These are phyloP conservation scores for Lineus longissimus DNA, from an alignment of 1,140 invertebrate genomes.

Conservation along the genomic window DNA sequence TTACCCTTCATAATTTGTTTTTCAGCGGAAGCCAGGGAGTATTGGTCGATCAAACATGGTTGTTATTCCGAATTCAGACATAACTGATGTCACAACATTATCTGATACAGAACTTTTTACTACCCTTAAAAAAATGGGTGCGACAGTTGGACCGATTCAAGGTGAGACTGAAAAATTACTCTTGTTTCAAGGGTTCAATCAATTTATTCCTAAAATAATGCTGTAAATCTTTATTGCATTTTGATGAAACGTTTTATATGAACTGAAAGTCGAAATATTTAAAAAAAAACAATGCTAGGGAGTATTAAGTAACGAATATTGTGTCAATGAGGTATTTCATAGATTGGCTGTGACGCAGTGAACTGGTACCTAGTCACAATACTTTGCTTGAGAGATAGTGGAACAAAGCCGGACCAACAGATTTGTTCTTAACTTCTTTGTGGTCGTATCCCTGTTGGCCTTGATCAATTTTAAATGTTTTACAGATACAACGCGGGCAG, in stretches of 20 bases:
- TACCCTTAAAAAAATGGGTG: not conserved
- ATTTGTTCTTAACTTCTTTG: too few relatives aligned
- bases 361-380: too few relatives aligned
- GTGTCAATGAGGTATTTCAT: not conserved
- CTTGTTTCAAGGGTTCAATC: not conserved
- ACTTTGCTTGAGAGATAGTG: too few relatives aligned
- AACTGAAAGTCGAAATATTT: not conserved
- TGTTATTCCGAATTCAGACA: not conserved
- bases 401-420: too few relatives aligned
- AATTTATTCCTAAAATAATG: not conserved
- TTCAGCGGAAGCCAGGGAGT: not conserved
- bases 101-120: not conserved
- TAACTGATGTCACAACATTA: not conserved
- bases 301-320: not conserved
- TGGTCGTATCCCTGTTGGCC: too few relatives aligned
- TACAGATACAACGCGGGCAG: not conserved
- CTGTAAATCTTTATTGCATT: not conserved
- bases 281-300: not conserved
- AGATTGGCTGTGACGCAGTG: too few relatives aligned
- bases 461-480: not conserved
- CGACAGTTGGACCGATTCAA: not conserved
- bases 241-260: not conserved
- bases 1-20: not conserved
- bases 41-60: not conserved
- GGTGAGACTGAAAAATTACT: not conserved